Evolutionary conservation across 2,888 invertebrate species (phyloP), one percentile per base, ranked within the genome.

Genomic region (Acanthopleura granulata): DNA sequence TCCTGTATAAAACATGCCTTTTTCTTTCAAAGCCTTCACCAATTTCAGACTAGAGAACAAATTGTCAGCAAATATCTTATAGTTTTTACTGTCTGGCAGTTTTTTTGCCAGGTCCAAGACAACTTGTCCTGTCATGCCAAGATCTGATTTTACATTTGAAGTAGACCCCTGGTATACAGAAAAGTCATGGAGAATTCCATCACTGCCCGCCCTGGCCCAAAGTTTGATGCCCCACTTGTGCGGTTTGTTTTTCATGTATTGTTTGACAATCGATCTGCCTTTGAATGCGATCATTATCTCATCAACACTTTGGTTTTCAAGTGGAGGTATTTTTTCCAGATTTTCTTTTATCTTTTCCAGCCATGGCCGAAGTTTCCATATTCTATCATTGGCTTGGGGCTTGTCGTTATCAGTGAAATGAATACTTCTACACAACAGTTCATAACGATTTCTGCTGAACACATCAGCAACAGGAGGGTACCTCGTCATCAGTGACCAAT

Each of bases 41-140:
- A 78, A 66, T 16, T 69, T n/a, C 16, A 77, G 49, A 51, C 73
- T 74, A 27, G 75, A 71, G 57, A 77, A 78, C 12, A 76, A 75
- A 72, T 78, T 77, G 66, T 79, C 78, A 49, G 77, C 51, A 51
- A 51, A 51, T 51, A 51, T 51, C 51, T 51, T 51, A 51, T 51
- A 51, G 51, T 51, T 51, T 18, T 51, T 51, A 51, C 18, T 51
- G 51, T 51, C 51, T 51, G 51, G 51, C 51, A 51, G 51, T 51
- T 51, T 51, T 51, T 51, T 51, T 51, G 51, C 18, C 51, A 51
- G 51, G 51, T 51, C 51, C 51, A 51, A 15, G 51, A 51, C 51
- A 51, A 51, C 51, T 51, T 51, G 51, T 51, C 51, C 18, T 51
- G 51, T 51, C 51, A 51, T 51, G 51, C 51, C 51, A 51, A 51